These are phyloP conservation scores for Oxystoma pomonae DNA, from an alignment of 2,888 invertebrate genomes.

Conservation along the genomic window DNA sequence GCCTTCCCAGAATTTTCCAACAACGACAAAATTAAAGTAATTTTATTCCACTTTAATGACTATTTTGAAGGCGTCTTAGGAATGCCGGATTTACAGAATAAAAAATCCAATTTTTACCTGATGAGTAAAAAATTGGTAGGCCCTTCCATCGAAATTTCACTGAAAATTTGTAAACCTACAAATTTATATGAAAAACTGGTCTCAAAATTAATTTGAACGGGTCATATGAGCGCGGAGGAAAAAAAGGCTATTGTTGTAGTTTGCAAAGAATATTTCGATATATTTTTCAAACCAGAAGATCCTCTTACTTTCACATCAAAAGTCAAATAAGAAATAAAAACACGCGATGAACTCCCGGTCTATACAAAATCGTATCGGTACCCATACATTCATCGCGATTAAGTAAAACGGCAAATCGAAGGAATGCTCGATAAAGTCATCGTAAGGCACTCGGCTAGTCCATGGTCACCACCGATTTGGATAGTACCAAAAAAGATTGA, in stretches of 20 bases:
- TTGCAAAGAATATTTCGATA: background rate
- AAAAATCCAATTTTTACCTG: too few relatives aligned
- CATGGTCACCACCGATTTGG: slow-evolving; percentile 30
- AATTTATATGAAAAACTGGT: background rate
- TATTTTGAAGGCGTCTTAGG: too few relatives aligned
- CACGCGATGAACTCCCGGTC: slow-evolving; percentile 18
- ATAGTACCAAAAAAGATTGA: slow-evolving; percentile 28
- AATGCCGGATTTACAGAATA: too few relatives aligned
- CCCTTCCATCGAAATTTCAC: too few relatives aligned
- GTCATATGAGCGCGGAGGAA: background rate
- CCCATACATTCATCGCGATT: slow-evolving; percentile 29
- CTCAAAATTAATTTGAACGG: background rate
- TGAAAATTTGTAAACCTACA: background rate
- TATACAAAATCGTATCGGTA: slow-evolving; percentile 28
- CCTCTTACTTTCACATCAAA: background rate
- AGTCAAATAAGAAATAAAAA: slow-evolving; percentile 21
- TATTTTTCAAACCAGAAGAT: background rate
- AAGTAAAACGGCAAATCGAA: slow-evolving; percentile 29
- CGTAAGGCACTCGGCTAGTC: slow-evolving; percentile 20
- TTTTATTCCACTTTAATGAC: too few relatives aligned
- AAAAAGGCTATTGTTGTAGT: background rate
- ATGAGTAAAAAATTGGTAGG: too few relatives aligned
- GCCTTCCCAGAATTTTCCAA: too few relatives aligned
- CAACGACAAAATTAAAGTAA: too few relatives aligned
- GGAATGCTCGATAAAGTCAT: slow-evolving; percentile 24